phyloP scores from a whole-genome alignment of 2,888 invertebrate species.

The Drosophila limbata region DNA sequence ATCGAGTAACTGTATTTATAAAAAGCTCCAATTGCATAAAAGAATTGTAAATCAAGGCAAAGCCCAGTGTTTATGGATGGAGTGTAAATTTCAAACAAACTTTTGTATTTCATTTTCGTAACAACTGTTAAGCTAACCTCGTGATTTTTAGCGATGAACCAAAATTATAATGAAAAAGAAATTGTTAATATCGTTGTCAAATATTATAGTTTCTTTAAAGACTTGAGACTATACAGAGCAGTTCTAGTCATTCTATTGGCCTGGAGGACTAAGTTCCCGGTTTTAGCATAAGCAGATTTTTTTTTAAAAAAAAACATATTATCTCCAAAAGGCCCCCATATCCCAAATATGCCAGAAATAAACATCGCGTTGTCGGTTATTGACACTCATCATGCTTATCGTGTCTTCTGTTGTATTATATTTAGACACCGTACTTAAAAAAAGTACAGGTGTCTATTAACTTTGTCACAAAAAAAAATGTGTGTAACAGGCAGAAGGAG shows the following conservation, averaged over 20 bases:
- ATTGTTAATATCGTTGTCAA: neutral
- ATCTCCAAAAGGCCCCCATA: conserved; percentile 23
- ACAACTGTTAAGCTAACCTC: too few species aligned
- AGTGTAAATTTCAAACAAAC: neutral
- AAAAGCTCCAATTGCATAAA: conserved; percentile 10
- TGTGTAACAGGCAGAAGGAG: too few species aligned
- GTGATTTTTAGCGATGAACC: neutral
- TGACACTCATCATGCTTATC: conserved; percentile 52
- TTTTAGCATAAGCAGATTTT: too few species aligned
- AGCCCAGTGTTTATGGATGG: neutral
- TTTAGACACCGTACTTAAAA: too few species aligned
- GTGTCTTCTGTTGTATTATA: conserved; percentile 9
- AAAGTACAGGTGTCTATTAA: too few species aligned
- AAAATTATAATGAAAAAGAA: neutral
- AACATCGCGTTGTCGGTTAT: conserved; percentile 49
- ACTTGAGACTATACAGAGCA: conserved; percentile 5
- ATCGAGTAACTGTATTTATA: neutral
- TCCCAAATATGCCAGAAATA: conserved; percentile 26
- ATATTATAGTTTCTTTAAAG: neutral
- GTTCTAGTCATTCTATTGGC: too few species aligned
- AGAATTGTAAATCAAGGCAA: conserved; percentile 12
- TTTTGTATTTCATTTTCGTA: neutral
- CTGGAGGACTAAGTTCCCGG: too few species aligned
- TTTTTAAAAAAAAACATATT: conserved; percentile 9
- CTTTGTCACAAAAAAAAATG: too few species aligned